These are phyloP conservation scores for Echeneis naucrates DNA, from an alignment of 2,797 vertebrate species.

Conservation along the genomic window DNA sequence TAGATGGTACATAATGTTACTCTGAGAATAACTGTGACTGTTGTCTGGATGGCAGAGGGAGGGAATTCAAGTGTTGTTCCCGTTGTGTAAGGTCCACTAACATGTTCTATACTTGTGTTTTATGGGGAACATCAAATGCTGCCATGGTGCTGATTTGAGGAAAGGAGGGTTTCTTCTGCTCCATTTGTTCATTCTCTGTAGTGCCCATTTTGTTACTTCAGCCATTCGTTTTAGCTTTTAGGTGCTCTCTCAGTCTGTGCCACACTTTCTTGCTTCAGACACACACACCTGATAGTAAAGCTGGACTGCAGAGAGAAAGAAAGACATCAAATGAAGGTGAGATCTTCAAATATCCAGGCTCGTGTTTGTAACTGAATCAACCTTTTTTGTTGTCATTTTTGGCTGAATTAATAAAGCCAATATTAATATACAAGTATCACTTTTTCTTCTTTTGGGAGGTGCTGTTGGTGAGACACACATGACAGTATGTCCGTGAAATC, in stretches of 20 bases:
- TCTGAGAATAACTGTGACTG: background rate
- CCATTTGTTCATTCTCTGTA: slow-evolving; percentile 57
- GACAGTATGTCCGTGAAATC: slow-evolving; percentile 22
- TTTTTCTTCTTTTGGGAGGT: slow-evolving; percentile 22
- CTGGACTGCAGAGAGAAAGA: slow-evolving; percentile 19
- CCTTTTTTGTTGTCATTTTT: background rate
- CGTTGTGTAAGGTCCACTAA: background rate
- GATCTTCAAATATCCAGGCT: slow-evolving; percentile 9
- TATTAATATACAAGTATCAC: slow-evolving; percentile 7
- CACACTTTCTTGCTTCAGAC: slow-evolving; percentile 19
- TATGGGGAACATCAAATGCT: slow-evolving; percentile 12
- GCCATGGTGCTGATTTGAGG: slow-evolving; percentile 36
- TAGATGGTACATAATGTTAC: slow-evolving; percentile 5
- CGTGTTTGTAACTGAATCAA: slow-evolving; percentile 16
- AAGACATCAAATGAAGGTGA: slow-evolving; percentile 13
- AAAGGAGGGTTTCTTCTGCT: slow-evolving; percentile 57
- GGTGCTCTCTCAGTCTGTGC: slow-evolving; percentile 53
- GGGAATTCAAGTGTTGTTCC: background rate
- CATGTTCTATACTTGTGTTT: slow-evolving; percentile 6
- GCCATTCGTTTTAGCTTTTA: slow-evolving; percentile 71
- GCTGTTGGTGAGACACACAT: slow-evolving; percentile 1
- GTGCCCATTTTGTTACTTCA: slow-evolving; percentile 65
- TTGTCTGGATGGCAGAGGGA: background rate
- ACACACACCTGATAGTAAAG: slow-evolving; percentile 12
- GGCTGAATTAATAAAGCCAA: slow-evolving; percentile 18